A percentile compares a stretch with the other conserved stretches of the same genome.
phyloP scores from a whole-genome alignment of 2,797 vertebrate species.

The Sebastes kiyomatsui region DNA sequence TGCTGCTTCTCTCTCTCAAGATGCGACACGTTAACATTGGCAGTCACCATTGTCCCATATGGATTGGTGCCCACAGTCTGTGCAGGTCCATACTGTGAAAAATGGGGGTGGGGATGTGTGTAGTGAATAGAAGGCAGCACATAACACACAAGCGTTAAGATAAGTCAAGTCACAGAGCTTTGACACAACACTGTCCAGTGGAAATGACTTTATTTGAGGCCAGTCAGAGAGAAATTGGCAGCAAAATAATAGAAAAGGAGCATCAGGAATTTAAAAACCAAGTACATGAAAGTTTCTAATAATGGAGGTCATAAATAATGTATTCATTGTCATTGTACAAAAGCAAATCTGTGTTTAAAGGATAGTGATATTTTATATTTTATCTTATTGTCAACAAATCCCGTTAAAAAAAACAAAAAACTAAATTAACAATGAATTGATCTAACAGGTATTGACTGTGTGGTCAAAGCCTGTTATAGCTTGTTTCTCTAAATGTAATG shows the following conservation, averaged over 20 bases:
- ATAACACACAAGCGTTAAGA: not conserved
- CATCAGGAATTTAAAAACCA: not conserved
- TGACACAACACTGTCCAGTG: not conserved
- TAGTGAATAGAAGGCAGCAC: not conserved
- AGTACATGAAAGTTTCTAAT: not conserved
- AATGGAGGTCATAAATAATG: not conserved
- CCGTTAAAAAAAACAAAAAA: not conserved
- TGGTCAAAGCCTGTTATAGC: too few relatives aligned
- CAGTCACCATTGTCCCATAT: conserved; percentile 60
- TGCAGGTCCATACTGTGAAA: conserved; percentile 65
- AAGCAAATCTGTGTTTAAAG: not conserved
- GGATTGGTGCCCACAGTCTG: conserved; percentile 67
- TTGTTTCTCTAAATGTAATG: too few relatives aligned
- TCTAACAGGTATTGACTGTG: too few relatives aligned
- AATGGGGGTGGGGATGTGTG: conserved; percentile 41
- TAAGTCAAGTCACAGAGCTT: conserved; percentile 11
- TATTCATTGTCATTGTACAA: not conserved
- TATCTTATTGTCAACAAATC: not conserved
- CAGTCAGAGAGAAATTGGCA: not conserved
- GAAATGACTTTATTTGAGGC: not conserved
- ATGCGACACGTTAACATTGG: conserved; percentile 66
- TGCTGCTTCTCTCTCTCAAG: conserved; percentile 21
- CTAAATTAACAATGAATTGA: too few relatives aligned
- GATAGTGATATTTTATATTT: not conserved
- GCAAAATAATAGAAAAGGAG: not conserved